These are phyloP conservation scores for Psittacara wagleri DNA, from an alignment of 2,113 vertebrate species.

Conservation along the genomic window DNA sequence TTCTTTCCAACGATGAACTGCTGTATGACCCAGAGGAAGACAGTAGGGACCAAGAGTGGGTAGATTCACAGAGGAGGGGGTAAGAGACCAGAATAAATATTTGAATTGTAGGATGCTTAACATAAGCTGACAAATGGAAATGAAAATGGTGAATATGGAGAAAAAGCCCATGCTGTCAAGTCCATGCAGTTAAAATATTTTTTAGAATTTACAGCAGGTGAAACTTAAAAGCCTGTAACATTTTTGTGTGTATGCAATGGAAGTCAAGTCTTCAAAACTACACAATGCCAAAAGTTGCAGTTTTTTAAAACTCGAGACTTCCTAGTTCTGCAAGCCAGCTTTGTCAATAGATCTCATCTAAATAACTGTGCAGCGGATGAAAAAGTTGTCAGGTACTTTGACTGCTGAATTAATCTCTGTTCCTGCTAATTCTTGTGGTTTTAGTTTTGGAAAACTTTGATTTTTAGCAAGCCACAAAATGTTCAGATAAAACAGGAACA, in stretches of 20 bases:
- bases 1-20: constrained; percentile 91
- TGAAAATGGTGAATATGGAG: not conserved
- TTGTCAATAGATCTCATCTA: not conserved
- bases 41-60: constrained; percentile 92
- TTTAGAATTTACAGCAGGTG: not conserved
- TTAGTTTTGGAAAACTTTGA: not conserved
- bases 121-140: not conserved
- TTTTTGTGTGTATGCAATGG: not conserved
- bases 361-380: not conserved
- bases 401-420: not conserved
- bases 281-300: not conserved
- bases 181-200: not conserved
- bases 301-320: not conserved
- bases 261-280: not conserved
- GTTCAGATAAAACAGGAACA: not conserved
- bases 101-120: not conserved
- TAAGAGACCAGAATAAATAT: constrained; percentile 57
- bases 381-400: not conserved
- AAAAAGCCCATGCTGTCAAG: not conserved
- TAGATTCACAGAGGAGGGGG: constrained; percentile 85
- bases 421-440: not conserved
- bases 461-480: not conserved
- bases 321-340: not conserved
- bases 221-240: not conserved
- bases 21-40: constrained; percentile 95